Evolutionary conservation across 1,140 invertebrate genomes (phyloP), one percentile per base, ranked within the genome.

Genomic region (Acyrthosiphon pisum): DNA sequence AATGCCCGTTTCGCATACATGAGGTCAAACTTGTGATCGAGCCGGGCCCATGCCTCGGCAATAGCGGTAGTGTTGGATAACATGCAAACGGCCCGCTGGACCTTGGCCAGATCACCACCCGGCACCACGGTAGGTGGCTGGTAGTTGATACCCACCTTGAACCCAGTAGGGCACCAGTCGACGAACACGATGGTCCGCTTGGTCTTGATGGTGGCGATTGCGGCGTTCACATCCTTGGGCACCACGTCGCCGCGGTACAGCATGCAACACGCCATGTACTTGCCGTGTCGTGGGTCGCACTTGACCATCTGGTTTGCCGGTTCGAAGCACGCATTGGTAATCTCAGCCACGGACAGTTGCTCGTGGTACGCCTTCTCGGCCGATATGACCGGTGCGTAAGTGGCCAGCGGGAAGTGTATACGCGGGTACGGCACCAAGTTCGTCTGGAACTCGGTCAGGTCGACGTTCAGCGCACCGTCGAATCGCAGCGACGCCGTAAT

Each of bases 391-490:
- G 60, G 60, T 30, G 60, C 60, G 30, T 76, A 76, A 14, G 60
- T 76, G 60, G 60, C 60, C 60, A 76, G 60, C 30, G 60, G 60
- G 60, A 76, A 76, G 60, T 76, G 60, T n/a, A 76, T 76, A 30
- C 60, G 60, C 30, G 60, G 60, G 30, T 76, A 76, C 30, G 60
- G 60, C n/a, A 76, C 60, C 60, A 76, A 6, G 30, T 76, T 76
- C 14, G 60, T 76, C 60, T 76, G 60, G 60, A 76, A 76, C 60
- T 76, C 60, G 60, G 60, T 76, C 60, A 76, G 60, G 60, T 76
- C 60, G 60, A 76, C 60, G 60, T 76, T 76, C 60, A 76, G 60
- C 30, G 60, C 60, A 14, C 60, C 60, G 60, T 76, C 60, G 60
- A 76, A 76, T 6, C 60, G 30, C 60, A 76, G 60, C 60, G 60